A percentile compares a stretch with the other conserved stretches of the same genome.
These are phyloP conservation scores for Pampusana beccarii DNA, from an alignment of 2,113 vertebrate species.

Conservation along the genomic window DNA sequence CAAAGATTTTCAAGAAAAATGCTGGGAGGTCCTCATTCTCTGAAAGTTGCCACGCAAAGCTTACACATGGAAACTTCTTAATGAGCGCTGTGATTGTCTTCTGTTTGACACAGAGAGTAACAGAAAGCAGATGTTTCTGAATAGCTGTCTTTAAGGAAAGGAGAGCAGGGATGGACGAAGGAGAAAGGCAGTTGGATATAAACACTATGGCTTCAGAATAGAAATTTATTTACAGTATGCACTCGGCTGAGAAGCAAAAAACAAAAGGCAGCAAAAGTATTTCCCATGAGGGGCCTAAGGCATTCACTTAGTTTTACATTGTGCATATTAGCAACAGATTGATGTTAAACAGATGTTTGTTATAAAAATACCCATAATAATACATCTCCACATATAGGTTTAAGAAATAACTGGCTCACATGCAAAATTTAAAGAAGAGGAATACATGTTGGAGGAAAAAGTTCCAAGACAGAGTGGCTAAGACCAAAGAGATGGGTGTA, in stretches of 20 bases:
- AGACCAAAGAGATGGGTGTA: background rate
- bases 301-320: background rate
- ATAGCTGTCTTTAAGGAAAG: background rate
- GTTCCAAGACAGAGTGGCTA: background rate
- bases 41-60: background rate
- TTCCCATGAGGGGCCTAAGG: background rate
- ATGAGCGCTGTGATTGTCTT: constrained; percentile 18
- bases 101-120: background rate
- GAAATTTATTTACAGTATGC: background rate
- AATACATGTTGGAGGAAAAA: background rate
- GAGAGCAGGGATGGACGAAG: background rate
- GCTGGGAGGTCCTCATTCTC: constrained; percentile 10
- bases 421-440: background rate
- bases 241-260: background rate
- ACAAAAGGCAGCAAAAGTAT: background rate
- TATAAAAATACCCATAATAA: background rate
- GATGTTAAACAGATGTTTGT: constrained; percentile 32
- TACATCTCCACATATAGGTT: background rate
- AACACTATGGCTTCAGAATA: background rate
- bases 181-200: background rate
- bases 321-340: background rate
- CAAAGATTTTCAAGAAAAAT: background rate
- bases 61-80: constrained; percentile 33
- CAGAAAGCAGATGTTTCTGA: constrained; percentile 32
- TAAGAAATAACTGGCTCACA: background rate